Base-by-base conservation (phyloP, 2,888 invertebrate genomes). In the Nesidiocoris tenuis region DNA sequence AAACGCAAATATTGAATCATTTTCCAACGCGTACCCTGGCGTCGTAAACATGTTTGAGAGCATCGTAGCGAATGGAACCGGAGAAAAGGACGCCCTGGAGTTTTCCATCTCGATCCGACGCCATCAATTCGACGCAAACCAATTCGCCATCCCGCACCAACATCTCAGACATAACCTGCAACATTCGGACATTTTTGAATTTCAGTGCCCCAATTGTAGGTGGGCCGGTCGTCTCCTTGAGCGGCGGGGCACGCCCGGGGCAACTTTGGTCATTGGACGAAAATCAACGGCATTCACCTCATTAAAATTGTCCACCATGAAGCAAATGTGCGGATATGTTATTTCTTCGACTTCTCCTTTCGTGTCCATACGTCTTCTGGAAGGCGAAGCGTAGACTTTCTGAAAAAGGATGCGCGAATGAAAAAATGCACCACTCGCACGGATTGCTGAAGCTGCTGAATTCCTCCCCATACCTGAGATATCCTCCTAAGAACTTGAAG, bases 271-370 rank as follows among this genome's bases (percentile, higher is more conserved):
- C n/a, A n/a, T n/a, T n/a, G n/a, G n/a, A n/a, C n/a, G n/a, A n/a
- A n/a, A n/a, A n/a, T n/a, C n/a, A n/a, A n/a, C n/a, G n/a, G 16
- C 16, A 71, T 16, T 81, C 82, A 93, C 97, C 89, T 98, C 97
- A 84, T 98, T 98, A 85, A 98, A 98, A 86, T 98, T 97, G 86
- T 99, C 98, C 77, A 98, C 96, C 91, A 96, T 96, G 86, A 99
- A 99, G 86, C 97, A 99, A 82, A 99, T 95, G 86, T 97, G 95
- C 1, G 99, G 99, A 86, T 98, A 99, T 59, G 98, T 96, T 85
- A 99, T 98, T 86, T 98, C 97, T 85, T 99, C 99, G 74, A 94
- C 91, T 82, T 98, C 98, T 59, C 98, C 98, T 85, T 99, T 99
- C 12, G 94, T 94, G 84, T 97, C 96, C 96, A 99, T 98, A 85